Evolutionary conservation across 1,140 invertebrate species (phyloP), one percentile per base, ranked within the genome.

Genomic region (Trichonephila inaurata): DNA sequence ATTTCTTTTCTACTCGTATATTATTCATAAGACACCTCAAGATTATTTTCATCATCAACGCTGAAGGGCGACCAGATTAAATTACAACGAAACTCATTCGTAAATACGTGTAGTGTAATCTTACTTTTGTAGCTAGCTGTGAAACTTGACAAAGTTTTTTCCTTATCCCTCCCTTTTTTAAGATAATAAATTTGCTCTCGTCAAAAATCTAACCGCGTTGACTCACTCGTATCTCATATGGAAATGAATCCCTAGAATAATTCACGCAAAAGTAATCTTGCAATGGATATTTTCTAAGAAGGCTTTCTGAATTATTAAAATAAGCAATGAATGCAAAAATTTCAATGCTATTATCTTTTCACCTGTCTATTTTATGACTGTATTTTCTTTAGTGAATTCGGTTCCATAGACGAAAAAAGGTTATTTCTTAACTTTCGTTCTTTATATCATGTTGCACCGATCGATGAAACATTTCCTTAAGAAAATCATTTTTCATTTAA

Each of bases 271-370:
- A 40, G 60, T 40, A 88, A 66, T 88, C 58, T 85, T 58, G 62
- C 33, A 10, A 66, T 66, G 86, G 61, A 88, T 40, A 24, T 64
- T 66, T 88, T 88, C 60, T 88, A 40, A 40, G 58, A 66, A 88
- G 64, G 86, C 86, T 88, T 88, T 88, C 51, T 83, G 7, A 44
- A 83, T 88, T 64, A 88, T 88, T 88, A 88, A 88, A 88, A 83
- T 51, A 83, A 58, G 82, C 21, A 51, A 28, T 28, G 82, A 83
- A 83, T 51, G 82, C 19, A 83, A 83, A n/a, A 58, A 69, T 28
- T 83, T 19, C 12, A 19, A 21, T 19, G n/a, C 19, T 82, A 51
- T 83, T 83, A 83, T 60, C 19, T 58, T 24, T 83, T 83, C 19
- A 40, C n/a, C 62, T 6, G 62, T 64, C 21, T 69, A 33, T 77